Evolutionary conservation across 2,797 vertebrate species (phyloP).

Genomic region (Schizopygopsis malacanthus): DNA sequence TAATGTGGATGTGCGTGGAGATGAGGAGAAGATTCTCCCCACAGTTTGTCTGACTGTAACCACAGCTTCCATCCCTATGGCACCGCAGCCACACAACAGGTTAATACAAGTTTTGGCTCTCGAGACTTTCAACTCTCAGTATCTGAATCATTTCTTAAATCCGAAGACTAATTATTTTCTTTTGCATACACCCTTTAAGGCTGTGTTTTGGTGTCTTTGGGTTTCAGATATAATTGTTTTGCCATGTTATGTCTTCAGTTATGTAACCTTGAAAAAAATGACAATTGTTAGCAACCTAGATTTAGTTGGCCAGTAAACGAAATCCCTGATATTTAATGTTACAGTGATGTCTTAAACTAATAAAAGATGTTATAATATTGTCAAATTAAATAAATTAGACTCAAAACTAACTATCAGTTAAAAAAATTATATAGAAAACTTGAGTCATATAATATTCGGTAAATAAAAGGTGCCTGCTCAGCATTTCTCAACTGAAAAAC

Average conservation of each 20-base stretch:
- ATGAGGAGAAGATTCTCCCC: constrained; percentile 29
- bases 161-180: not conserved
- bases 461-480: not conserved
- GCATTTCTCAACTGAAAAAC: constrained; percentile 13
- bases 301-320: not conserved
- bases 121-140: not conserved
- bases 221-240: constrained; percentile 14
- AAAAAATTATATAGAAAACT: too few relatives aligned
- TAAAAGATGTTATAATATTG: not conserved
- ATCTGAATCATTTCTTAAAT: constrained; percentile 17
- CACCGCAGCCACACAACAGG: constrained; percentile 46
- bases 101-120: constrained; percentile 40
- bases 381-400: not conserved
- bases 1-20: constrained; percentile 10
- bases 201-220: constrained; percentile 13
- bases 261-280: constrained; percentile 31
- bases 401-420: not conserved
- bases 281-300: not conserved
- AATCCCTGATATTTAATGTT: not conserved
- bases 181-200: not conserved
- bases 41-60: constrained; percentile 40
- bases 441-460: not conserved
- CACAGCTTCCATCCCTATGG: constrained; percentile 28
- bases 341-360: not conserved
- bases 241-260: constrained; percentile 17